phyloP scores from a whole-genome alignment of 1,140 invertebrate species.

The Lepidurus packardi region DNA sequence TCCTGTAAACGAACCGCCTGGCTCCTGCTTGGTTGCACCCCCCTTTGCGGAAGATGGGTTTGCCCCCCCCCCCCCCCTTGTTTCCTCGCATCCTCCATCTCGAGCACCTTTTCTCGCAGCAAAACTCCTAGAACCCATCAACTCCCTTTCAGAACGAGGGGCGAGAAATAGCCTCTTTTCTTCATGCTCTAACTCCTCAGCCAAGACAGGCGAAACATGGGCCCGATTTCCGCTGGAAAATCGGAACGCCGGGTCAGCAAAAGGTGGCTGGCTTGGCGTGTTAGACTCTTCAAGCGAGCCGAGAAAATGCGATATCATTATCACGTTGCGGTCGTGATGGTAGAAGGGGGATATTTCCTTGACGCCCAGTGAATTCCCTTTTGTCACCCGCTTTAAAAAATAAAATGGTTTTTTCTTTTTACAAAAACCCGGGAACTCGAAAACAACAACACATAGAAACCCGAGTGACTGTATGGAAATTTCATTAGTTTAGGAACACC shows the following conservation, averaged over 20 bases:
- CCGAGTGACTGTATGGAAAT: too few relatives aligned
- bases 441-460: too few relatives aligned
- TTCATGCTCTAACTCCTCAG: slow-evolving; percentile 9
- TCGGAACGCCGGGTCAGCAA: slow-evolving; percentile 16
- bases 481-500: too few relatives aligned
- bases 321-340: neutral
- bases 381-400: neutral
- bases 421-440: too few relatives aligned
- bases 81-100: too few relatives aligned
- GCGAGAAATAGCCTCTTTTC: neutral
- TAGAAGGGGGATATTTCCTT: neutral
- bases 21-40: neutral
- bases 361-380: neutral
- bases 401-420: neutral
- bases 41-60: neutral
- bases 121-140: neutral
- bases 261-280: neutral
- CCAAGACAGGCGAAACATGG: slow-evolving; percentile 17
- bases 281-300: neutral
- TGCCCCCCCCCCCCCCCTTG: neutral
- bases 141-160: neutral
- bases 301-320: slow-evolving; percentile 11
- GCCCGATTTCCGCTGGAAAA: slow-evolving; percentile 1
- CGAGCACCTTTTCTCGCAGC: neutral
- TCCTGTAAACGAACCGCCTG: neutral